phyloP scores from a whole-genome alignment of 35 echinoderm and acorn worm genomes.

The Ptychodera flava region DNA sequence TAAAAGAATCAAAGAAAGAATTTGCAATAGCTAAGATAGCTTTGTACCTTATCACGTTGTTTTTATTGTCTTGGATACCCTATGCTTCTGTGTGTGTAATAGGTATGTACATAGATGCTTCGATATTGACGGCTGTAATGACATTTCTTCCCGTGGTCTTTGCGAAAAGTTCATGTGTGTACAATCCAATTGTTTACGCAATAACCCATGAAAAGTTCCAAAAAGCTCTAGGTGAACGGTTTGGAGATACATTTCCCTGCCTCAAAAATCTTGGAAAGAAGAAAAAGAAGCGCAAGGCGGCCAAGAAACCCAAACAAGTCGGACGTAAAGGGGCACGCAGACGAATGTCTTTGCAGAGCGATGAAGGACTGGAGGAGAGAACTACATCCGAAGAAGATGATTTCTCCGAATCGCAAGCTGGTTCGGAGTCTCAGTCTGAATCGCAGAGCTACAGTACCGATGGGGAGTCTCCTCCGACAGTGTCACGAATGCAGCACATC shows the following conservation, averaged over 20 bases:
- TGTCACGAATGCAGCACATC: neutral
- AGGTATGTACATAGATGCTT: conserved; percentile 4
- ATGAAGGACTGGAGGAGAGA: neutral
- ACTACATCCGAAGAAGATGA: neutral
- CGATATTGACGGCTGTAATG: neutral
- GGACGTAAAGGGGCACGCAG: neutral
- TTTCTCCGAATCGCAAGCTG: neutral
- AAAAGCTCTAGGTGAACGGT: neutral
- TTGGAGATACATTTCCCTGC: neutral
- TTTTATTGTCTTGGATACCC: conserved; percentile 15
- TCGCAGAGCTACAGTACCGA: neutral
- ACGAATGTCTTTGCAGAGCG: neutral
- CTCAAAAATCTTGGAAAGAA: neutral
- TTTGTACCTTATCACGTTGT: conserved; percentile 11
- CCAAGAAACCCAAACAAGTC: neutral
- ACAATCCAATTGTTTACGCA: conserved; percentile 24
- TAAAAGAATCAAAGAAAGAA: neutral
- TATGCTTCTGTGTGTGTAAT: conserved; percentile 10
- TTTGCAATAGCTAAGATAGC: conserved; percentile 11
- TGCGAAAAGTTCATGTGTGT: conserved; percentile 18
- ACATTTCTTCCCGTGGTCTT: conserved; percentile 10
- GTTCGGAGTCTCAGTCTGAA: neutral
- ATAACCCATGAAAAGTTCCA: conserved; percentile 20
- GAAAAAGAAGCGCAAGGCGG: neutral
- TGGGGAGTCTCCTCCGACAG: neutral